Base-by-base conservation (phyloP, 2,888 invertebrate genomes). In the Agrotis ipsilon region DNA sequence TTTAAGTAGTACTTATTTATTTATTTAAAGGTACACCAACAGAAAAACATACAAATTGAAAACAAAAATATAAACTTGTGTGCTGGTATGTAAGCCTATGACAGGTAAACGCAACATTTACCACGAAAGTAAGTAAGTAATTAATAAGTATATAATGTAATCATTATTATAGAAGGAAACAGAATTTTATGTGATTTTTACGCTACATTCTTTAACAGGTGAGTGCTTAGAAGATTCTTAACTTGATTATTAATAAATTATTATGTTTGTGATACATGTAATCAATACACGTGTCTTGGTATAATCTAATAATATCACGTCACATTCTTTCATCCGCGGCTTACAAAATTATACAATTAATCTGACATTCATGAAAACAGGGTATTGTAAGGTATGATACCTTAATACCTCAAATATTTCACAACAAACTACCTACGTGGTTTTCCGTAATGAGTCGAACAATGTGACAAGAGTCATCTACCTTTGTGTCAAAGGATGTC, bases 381-480 rank as follows among this genome's bases (percentile, higher is more conserved):
- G 55, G 32, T 45, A 68, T 51, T 57, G 13, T 57, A n/a, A 13
- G 27, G 19, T 54, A 74, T 52, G 18, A 60, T 67, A 72, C 72
- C 73, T 43, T 77, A 77, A 64, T 79, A 73, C 58, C 75, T 64
- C 52, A 78, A 78, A 73, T 64, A 75, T 75, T 73, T 58, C 13
- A 32, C 48, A 52, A 60, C 78, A 64, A 78, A 63, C 75, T 72
- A 75, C 32, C 75, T 72, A 75, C 32, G 49, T 62, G 54, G 77
- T 65, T 70, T 59, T 51, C 68, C 59, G 2, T 80, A 75, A 80
- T 80, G 62, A 75, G 80, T 63, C 49, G 43, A 80, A 78, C 58
- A 80, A 80, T 80, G 63, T 80, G 24, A 58, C 70, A 76, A 65
- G 70, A 70, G 80, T 81, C 65, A 66, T 77, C 57, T 75, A 65